A percentile compares a stretch with the other conserved stretches of the same genome.
phyloP scores from a whole-genome alignment of 35 echinoderm and acorn worm genomes.

The Anneissia japonica region DNA sequence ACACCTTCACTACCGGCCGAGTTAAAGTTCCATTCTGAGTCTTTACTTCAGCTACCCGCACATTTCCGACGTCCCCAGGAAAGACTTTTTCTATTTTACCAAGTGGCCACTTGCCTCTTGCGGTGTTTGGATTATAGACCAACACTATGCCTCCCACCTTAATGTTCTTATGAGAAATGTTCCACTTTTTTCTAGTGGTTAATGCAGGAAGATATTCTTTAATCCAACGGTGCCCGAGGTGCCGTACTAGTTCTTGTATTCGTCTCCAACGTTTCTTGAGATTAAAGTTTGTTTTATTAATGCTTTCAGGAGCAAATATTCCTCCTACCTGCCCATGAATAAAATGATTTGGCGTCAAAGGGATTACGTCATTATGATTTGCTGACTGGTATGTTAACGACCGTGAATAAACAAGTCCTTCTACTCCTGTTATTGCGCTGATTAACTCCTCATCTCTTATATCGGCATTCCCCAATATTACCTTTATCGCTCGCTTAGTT shows the following conservation, averaged over 20 bases:
- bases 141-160: too few relatives aligned
- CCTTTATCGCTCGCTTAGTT: slow-evolving; percentile 13
- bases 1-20: too few relatives aligned
- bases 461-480: slow-evolving; percentile 7
- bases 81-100: background rate
- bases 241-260: background rate
- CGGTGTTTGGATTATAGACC: background rate
- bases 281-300: background rate
- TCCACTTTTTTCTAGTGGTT: background rate
- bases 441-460: slow-evolving; percentile 13
- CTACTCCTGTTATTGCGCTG: slow-evolving; percentile 3
- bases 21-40: background rate
- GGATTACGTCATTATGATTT: background rate
- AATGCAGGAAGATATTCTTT: background rate
- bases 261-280: background rate
- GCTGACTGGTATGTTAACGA: background rate
- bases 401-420: background rate
- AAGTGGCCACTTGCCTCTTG: background rate
- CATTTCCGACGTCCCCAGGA: background rate
- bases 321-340: background rate
- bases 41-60: background rate
- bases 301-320: background rate
- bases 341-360: slow-evolving; percentile 12
- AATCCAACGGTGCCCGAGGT: background rate
- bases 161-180: too few relatives aligned